Percentiles rank a stretch among this genome's conserved stretches.
phyloP scores from a whole-genome alignment of 2,113 vertebrate species.

The Rhea americana region DNA sequence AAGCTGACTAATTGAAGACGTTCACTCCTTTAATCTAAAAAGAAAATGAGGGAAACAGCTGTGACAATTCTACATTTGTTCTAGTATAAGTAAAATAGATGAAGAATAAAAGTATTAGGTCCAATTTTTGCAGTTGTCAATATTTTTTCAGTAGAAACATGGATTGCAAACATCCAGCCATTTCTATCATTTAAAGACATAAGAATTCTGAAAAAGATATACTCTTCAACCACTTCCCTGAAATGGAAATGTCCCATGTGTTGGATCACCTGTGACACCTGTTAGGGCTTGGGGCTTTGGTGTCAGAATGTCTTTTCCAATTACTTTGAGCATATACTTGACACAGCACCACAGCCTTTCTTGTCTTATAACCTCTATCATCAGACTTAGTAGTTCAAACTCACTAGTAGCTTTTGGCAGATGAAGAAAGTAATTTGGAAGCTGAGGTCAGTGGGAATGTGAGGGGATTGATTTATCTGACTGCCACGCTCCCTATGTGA shows the following conservation, averaged over 20 bases:
- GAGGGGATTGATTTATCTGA: background rate
- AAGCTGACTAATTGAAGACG: background rate
- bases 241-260: background rate
- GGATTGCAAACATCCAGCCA: background rate
- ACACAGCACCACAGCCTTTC: background rate
- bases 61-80: background rate
- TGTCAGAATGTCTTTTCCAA: background rate
- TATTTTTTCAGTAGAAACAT: background rate
- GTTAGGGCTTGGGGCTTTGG: background rate
- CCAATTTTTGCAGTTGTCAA: background rate
- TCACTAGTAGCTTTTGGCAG: background rate
- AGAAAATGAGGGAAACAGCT: background rate
- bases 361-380: background rate
- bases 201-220: background rate
- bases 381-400: background rate
- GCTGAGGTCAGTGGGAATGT: background rate
- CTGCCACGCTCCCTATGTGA: background rate
- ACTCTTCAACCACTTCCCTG: background rate
- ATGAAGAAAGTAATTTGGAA: background rate
- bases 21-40: background rate
- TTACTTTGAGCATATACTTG: background rate
- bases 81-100: background rate
- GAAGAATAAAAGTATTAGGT: background rate
- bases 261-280: background rate
- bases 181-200: background rate